Evolutionary conservation across 2,888 invertebrate genomes (phyloP), one percentile per base, ranked within the genome.

Genomic region (Sphaerophoria taeniata): DNA sequence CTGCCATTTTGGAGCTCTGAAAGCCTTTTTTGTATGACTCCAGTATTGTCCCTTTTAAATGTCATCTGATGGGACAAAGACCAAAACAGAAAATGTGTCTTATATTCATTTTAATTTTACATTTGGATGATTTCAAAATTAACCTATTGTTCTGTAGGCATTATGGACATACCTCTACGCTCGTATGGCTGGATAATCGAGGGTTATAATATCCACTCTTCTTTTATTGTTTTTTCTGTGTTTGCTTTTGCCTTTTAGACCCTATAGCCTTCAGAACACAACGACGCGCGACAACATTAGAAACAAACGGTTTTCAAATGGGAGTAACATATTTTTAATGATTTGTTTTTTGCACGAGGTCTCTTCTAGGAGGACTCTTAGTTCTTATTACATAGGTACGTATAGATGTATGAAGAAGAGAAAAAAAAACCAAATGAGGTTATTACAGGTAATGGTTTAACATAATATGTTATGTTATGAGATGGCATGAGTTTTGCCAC

Each of bases 101-200:
- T 53, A 81, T 77, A 77, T 85, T 87, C 89, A 90, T 91, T 91
- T 91, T 90, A 92, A 92, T 91, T 91, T 92, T 91, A 90, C 91
- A 91, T 90, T 90, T 88, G 91, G 90, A 89, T 90, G 91, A 90
- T 90, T 91, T 89, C 90, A 88, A 89, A 91, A 91, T 91, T 90
- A 92, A 91, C 90, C 91, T 91, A 90, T 91, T 92, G 90, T 73
- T 34, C 33, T 16, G 65, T 43, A 43, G 7, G 7, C 36, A 36
- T 36, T 36, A 36, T 36, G 4, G 4, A 7, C 7, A 36, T 36
- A 36, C 36, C 5, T 6, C 5, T 36, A 36, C 4, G 36, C 7
- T 6, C 7, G 36, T 43, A 43, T 43, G 39, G 39, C 7, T 11
- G 6, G 11, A 11, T 24, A 24, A 56, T 7, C 7, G 74, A 47